Conservation (phyloP, 2,888 invertebrate genomes). For the Volucella bombylans region DNA sequence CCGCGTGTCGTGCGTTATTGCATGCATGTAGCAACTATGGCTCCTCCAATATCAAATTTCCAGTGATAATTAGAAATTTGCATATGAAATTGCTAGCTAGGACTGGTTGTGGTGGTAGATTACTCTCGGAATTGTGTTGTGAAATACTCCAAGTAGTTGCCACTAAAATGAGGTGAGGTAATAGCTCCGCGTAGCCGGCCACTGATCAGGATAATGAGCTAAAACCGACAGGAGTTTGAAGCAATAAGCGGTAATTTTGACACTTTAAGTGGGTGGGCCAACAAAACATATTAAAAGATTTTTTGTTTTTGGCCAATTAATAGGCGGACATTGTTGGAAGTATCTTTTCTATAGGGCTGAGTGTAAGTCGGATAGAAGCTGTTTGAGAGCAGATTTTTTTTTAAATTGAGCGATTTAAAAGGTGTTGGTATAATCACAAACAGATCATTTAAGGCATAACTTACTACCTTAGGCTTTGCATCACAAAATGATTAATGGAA, state of each 20-base stretch:
- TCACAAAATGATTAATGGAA: too few species aligned
- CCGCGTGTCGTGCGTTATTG: constrained; percentile 45
- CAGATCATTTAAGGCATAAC: too few species aligned
- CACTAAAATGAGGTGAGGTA: constrained; percentile 37
- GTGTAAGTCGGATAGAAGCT: too few species aligned
- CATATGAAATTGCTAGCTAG: constrained; percentile 71
- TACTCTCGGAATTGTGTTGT: constrained; percentile 41
- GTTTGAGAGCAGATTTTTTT: too few species aligned
- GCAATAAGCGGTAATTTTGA: constrained; percentile 49
- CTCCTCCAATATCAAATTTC: constrained; percentile 67
- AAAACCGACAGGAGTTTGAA: constrained; percentile 31
- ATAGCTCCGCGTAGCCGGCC: neutral
- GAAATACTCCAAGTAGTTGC: constrained; percentile 22
- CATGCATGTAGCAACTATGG: constrained; percentile 50
- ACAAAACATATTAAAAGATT: neutral
- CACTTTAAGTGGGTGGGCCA: constrained; percentile 45
- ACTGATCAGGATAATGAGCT: neutral
- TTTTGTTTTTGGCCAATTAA: too few species aligned
- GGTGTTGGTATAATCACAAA: too few species aligned
- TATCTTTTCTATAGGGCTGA: too few species aligned
- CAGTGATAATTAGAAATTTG: constrained; percentile 74
- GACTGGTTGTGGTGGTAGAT: constrained; percentile 15
- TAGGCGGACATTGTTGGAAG: too few species aligned
- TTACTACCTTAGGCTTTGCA: too few species aligned
- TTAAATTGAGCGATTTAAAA: too few species aligned